Conservation (phyloP, 1,140 invertebrate genomes). For the Monomorium pharaonis region DNA sequence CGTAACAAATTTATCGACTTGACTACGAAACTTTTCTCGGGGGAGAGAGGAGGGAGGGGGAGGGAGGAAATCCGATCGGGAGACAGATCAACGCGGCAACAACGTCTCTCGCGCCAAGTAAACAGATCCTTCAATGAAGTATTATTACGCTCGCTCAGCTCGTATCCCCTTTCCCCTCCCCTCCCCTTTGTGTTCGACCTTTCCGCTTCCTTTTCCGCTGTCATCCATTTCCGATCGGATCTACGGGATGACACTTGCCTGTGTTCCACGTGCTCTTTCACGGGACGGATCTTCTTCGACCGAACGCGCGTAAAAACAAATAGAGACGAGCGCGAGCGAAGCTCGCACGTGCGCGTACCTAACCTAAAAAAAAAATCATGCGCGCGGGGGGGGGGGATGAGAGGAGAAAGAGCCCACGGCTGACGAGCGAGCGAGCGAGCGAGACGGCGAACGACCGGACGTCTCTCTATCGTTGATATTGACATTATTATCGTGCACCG, state of each 20-base stretch:
- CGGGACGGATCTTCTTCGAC: not conserved
- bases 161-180: not conserved
- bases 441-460: constrained; percentile 48
- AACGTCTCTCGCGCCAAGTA: constrained; percentile 17
- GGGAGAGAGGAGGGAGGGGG: not conserved
- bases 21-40: not conserved
- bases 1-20: constrained; percentile 19
- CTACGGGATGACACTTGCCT: not conserved
- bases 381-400: not conserved
- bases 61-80: not conserved
- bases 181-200: not conserved
- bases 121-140: constrained; percentile 18
- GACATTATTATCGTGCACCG: constrained; percentile 65
- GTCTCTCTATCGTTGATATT: constrained; percentile 69
- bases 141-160: not conserved
- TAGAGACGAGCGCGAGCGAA: constrained; percentile 55
- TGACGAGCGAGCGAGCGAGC: constrained; percentile 31
- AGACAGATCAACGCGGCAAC: not conserved
- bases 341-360: constrained; percentile 70
- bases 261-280: constrained; percentile 5
- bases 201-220: not conserved
- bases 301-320: constrained; percentile 54
- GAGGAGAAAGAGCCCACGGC: not conserved
- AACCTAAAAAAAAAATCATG: constrained; percentile 71
- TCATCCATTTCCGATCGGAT: not conserved